Evolutionary conservation across 1,140 invertebrate species (phyloP).

Genomic region (Drosophila murphyi): DNA sequence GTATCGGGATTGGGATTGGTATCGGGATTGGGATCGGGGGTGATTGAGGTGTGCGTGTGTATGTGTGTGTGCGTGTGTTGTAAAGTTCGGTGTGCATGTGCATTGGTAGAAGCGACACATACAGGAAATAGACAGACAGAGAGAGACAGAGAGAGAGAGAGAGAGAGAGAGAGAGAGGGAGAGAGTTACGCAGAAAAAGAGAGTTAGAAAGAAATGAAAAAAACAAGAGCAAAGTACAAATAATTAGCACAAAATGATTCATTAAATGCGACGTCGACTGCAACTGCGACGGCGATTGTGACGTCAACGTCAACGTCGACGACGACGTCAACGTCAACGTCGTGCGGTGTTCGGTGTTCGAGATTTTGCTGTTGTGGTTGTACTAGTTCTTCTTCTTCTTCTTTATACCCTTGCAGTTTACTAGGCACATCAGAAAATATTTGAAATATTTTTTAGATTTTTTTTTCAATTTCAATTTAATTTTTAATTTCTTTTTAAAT

Average conservation of each 20-base stretch:
- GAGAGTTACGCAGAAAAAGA: conserved; percentile 22
- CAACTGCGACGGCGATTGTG: conserved; percentile 14
- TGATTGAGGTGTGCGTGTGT: conserved; percentile 19
- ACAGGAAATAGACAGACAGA: conserved; percentile 11
- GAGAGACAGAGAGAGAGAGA: conserved; percentile 2
- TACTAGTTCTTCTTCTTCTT: conserved; percentile 1
- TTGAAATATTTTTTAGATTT: too few species aligned
- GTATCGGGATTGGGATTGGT: not conserved
- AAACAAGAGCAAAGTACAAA: conserved; percentile 61
- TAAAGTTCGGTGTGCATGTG: conserved; percentile 22
- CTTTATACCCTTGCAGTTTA: conserved; percentile 7
- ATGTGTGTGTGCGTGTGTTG: conserved; percentile 12
- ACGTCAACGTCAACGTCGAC: not conserved
- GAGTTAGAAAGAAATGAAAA: conserved; percentile 33
- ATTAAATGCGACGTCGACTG: conserved; percentile 34
- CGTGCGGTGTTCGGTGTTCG: conserved; percentile 16
- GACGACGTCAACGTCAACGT: not conserved
- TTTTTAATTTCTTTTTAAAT: too few species aligned
- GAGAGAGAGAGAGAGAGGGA: conserved; percentile 18
- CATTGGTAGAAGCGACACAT: conserved; percentile 22
- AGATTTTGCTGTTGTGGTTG: not conserved
- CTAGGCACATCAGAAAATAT: too few species aligned
- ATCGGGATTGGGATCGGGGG: not conserved
- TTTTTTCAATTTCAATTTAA: too few species aligned
- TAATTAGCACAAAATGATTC: conserved; percentile 61